Evolutionary conservation across 1,140 invertebrate genomes (phyloP), one percentile per base, ranked within the genome.

Genomic region (Ostrea denselamellosa): DNA sequence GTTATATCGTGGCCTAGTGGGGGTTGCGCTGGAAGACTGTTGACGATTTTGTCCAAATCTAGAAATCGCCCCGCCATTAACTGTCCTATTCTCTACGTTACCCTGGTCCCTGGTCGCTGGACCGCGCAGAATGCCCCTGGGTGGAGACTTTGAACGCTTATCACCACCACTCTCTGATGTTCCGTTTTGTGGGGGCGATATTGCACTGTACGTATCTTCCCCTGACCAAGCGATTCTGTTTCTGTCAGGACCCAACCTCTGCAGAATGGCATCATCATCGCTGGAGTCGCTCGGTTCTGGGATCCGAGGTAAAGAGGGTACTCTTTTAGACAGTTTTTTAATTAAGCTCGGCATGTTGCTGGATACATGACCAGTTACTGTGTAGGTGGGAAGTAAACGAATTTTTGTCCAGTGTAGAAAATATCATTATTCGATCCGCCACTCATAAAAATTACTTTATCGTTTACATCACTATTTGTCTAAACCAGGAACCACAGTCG

Each of bases 1-100:
- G 53, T 89, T 89, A 28, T 89, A 89, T 9, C 89, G 71, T 0
- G 87, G 53, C 19, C 89, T 65, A 28, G 28, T 71, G 34, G 89
- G 85, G 17, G 54, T 68, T 3, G n/a, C n/a, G 51, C 51, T 52
- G 8, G 71, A 77, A 22, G 71, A 44, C 71, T 58, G 53, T 53
- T 53, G 54, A 22, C n/a, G 65, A 9, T 28, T 68, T 22, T 22
- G 22, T 9, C 68, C 28, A 12, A 34, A 8, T 12, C 68, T 34
- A 25, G 68, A 71, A 25, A 71, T 17, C 5, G 22, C 68, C 14
- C 9, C 68, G 0, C 25, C 68, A 34, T 34, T 77, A 34, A 14
- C 68, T 14, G 68, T 25, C 22, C 22, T 71, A 25, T 22, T 22
- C n/a, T 25, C 65, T 28, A 25, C 12, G 28, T 1, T 34, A 14